Evolutionary conservation across 2,797 vertebrate genomes (phyloP).

Genomic region (Brachymystax lenok): DNA sequence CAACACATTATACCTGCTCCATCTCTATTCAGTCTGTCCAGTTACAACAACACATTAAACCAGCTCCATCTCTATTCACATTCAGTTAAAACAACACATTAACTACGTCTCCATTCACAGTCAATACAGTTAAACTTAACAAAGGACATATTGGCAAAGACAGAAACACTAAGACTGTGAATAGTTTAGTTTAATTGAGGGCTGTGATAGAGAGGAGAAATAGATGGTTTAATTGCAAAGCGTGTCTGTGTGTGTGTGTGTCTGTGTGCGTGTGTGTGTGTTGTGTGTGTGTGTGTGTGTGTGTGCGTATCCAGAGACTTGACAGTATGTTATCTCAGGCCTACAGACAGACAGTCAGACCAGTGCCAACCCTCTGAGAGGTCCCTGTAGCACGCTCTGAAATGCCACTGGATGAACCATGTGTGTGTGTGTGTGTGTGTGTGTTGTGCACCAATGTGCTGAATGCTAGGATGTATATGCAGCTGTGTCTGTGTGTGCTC

Average conservation of each 20-base stretch:
- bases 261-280: slow-evolving; percentile 14
- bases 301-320: slow-evolving; percentile 8
- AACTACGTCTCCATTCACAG: not conserved
- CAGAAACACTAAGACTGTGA: too few species aligned
- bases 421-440: too few species aligned
- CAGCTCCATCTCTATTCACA: not conserved
- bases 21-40: not conserved
- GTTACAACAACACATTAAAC: slow-evolving; percentile 25
- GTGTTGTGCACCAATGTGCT: not conserved
- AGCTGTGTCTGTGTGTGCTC: not conserved
- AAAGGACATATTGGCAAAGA: too few species aligned
- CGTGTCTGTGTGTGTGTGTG: slow-evolving; percentile 16
- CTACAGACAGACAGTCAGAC: slow-evolving; percentile 7
- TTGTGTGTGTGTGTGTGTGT: slow-evolving; percentile 33
- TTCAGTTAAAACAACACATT: slow-evolving; percentile 9
- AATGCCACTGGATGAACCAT: not conserved
- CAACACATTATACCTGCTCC: not conserved
- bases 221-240: not conserved
- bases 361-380: not conserved
- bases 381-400: not conserved
- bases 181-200: too few species aligned
- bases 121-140: too few species aligned
- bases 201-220: too few species aligned
- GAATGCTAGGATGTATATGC: not conserved
- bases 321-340: slow-evolving; percentile 9